A percentile compares a stretch with the other conserved stretches of the same genome.
Conservation (phyloP, 1,140 invertebrate species). For the Ceratitis capitata region DNA sequence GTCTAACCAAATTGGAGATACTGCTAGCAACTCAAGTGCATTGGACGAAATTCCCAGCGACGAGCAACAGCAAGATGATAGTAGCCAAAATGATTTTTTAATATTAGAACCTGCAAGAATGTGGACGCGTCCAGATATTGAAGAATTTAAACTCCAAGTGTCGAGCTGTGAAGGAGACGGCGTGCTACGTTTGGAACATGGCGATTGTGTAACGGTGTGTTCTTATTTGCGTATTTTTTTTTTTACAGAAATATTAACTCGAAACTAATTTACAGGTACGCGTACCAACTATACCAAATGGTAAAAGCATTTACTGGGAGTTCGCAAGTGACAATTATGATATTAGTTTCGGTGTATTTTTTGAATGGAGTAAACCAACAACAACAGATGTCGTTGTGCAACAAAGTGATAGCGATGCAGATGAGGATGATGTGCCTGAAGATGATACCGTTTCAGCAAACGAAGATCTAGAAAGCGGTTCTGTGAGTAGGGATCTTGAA, state of each 20-base stretch:
- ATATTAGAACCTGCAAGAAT: constrained; percentile 85
- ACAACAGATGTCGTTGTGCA: constrained; percentile 87
- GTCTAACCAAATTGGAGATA: constrained; percentile 37
- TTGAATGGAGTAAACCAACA: constrained; percentile 94
- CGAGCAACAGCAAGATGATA: constrained; percentile 48
- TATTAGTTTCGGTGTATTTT: constrained; percentile 98
- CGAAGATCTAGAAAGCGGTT: constrained; percentile 65
- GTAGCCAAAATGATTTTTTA: constrained; percentile 66
- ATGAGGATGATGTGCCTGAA: constrained; percentile 71
- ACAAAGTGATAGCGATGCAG: constrained; percentile 86
- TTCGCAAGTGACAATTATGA: constrained; percentile 99
- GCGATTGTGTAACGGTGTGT: constrained; percentile 90
- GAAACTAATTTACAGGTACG: constrained; percentile 75
- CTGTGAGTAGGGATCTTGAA: constrained; percentile 54
- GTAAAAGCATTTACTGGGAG: constrained; percentile 98
- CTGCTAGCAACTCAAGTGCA: constrained; percentile 21
- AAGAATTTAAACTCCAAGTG: constrained; percentile 90
- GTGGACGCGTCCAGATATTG: constrained; percentile 94
- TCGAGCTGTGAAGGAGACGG: constrained; percentile 92
- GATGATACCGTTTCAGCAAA: constrained; percentile 69
- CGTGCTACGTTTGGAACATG: constrained; percentile 88
- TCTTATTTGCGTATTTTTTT: background rate
- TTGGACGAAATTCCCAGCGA: constrained; percentile 43
- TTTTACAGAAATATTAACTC: too few species aligned
- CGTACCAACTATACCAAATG: constrained; percentile 96